Evolutionary conservation across 2,113 vertebrate genomes (phyloP).

Genomic region (Thamnophis sirtalis): DNA sequence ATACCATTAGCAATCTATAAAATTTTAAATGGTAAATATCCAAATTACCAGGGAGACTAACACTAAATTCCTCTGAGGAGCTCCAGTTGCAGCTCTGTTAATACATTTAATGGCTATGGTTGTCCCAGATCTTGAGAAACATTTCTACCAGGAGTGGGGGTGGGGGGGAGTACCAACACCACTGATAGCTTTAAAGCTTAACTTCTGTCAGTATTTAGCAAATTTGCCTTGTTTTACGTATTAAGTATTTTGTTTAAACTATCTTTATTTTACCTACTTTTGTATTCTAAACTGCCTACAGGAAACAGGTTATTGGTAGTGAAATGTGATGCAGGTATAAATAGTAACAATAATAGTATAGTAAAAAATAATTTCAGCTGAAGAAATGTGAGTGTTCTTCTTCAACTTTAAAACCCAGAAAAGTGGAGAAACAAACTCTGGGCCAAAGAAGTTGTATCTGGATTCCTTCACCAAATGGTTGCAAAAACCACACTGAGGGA

Average conservation of each 20-base stretch:
- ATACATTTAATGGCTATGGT: background rate
- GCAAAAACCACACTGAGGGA: rapidly evolving
- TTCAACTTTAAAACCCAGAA: background rate
- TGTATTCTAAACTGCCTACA: background rate
- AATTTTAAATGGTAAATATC: background rate
- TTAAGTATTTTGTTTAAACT: background rate
- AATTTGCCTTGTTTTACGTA: background rate
- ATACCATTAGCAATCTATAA: background rate
- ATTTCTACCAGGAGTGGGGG: background rate
- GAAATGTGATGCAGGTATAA: background rate
- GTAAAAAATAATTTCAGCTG: background rate
- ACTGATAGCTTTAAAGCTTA: background rate
- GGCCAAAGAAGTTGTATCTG: background rate
- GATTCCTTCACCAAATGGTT: background rate
- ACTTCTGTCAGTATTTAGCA: background rate
- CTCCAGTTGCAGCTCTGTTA: background rate
- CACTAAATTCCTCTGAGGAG: background rate
- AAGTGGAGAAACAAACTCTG: background rate
- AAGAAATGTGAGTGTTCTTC: background rate
- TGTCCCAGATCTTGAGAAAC: background rate
- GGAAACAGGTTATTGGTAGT: background rate
- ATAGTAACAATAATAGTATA: background rate
- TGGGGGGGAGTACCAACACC: background rate
- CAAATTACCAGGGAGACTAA: background rate
- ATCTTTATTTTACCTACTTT: background rate